Percentiles rank a stretch among this genome's conserved stretches.
Conservation (phyloP, 2,113 vertebrate species). For the Alces alces region DNA sequence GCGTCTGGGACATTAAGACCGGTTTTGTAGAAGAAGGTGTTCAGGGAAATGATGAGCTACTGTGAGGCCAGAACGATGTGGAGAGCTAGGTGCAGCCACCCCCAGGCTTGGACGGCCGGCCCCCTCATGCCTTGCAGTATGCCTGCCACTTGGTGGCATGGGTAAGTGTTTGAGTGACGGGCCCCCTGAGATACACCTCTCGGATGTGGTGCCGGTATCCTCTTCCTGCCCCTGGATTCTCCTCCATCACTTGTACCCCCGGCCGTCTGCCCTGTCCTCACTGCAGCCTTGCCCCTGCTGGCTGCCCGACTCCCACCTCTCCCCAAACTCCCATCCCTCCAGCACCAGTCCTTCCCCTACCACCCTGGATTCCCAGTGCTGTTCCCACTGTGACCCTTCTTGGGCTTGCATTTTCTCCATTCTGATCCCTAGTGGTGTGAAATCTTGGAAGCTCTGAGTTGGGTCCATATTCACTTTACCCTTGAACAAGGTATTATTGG, state of each 20-base stretch:
- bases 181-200: not conserved
- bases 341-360: not conserved
- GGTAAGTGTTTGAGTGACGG: rapidly evolving
- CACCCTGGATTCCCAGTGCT: not conserved
- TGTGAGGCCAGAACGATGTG: not conserved
- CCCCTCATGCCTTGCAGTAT: rapidly evolving
- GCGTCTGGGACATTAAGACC: not conserved
- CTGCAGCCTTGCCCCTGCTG: not conserved
- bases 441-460: not conserved
- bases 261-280: not conserved
- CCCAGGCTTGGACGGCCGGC: rapidly evolving
- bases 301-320: not conserved
- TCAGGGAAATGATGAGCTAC: not conserved
- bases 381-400: not conserved
- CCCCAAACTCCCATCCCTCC: not conserved
- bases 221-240: not conserved
- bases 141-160: not conserved
- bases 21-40: not conserved
- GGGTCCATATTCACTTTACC: not conserved
- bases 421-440: not conserved
- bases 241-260: not conserved
- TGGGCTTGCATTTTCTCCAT: not conserved
- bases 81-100: not conserved
- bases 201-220: not conserved
- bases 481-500: not conserved